A percentile compares a stretch with the other conserved stretches of the same genome.
Conservation (phyloP, 2,113 vertebrate species). For the Jacana jacana region DNA sequence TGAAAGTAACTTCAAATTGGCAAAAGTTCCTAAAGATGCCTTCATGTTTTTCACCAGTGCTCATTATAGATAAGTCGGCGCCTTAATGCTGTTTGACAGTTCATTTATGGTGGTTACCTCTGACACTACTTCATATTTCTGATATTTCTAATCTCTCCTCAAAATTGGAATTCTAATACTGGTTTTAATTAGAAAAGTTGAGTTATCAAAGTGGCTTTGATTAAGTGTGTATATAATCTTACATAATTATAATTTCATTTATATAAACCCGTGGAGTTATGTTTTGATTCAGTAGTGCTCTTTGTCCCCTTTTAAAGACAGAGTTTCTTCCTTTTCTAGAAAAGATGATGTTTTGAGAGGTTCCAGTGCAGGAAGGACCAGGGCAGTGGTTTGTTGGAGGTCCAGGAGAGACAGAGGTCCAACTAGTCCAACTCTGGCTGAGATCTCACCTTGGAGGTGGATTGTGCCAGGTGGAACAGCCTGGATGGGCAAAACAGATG, state of each 20-base stretch:
- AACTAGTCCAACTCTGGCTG: not conserved
- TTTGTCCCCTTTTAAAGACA: not conserved
- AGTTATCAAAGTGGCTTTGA: conserved; percentile 53
- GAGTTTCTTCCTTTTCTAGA: not conserved
- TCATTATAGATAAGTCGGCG: conserved; percentile 64
- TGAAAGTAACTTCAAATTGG: conserved; percentile 29
- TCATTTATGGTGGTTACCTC: conserved; percentile 57
- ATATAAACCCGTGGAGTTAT: not conserved
- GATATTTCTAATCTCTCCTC: conserved; percentile 56
- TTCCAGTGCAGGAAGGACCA: not conserved
- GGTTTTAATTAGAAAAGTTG: conserved; percentile 56
- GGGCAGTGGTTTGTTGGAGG: not conserved
- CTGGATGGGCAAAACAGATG: not conserved
- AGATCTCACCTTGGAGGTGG: not conserved
- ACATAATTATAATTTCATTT: conserved; percentile 34
- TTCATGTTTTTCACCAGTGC: conserved; percentile 37
- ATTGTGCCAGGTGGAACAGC: not conserved
- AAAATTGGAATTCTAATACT: conserved; percentile 56
- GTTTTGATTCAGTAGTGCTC: conserved; percentile 34
- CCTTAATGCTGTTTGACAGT: conserved; percentile 42
- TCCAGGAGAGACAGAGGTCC: not conserved
- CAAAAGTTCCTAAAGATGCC: not conserved
- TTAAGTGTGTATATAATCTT: conserved; percentile 54
- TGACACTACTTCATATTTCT: conserved; percentile 42
- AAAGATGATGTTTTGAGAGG: not conserved